phyloP scores from a whole-genome alignment of 2,113 vertebrate genomes.

The Microcebus lehilahytsara region DNA sequence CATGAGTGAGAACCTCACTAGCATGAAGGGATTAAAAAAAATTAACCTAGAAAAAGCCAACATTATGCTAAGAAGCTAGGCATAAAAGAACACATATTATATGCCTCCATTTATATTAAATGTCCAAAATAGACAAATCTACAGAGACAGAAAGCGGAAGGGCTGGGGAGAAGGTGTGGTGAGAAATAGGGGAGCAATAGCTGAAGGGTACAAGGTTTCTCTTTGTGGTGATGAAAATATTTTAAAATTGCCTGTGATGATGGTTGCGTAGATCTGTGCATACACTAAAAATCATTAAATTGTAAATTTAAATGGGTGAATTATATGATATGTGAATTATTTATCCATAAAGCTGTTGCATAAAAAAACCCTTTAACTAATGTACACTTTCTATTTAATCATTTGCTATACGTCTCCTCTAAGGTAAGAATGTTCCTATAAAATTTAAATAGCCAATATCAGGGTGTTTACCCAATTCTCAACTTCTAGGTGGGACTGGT shows the following conservation, averaged over 20 bases:
- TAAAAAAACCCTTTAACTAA: background rate
- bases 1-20: slow-evolving; percentile 21
- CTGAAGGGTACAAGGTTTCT: background rate
- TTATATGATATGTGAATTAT: background rate
- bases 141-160: background rate
- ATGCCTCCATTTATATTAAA: background rate
- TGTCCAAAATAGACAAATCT: background rate
- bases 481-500: background rate
- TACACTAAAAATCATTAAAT: background rate
- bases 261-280: background rate
- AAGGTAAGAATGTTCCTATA: background rate
- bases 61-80: background rate
- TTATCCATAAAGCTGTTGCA: background rate
- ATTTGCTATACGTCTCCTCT: background rate
- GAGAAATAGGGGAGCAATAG: background rate
- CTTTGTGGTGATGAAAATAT: background rate
- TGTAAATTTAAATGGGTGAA: background rate
- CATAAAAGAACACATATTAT: background rate
- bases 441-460: background rate
- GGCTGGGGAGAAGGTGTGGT: background rate
- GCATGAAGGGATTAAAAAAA: background rate
- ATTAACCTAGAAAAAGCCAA: background rate
- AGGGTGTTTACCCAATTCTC: background rate
- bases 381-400: background rate
- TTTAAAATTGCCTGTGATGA: background rate